Evolutionary conservation across 2,797 vertebrate species (phyloP), one percentile per base, ranked within the genome.

Genomic region (Aeoliscus strigatus): DNA sequence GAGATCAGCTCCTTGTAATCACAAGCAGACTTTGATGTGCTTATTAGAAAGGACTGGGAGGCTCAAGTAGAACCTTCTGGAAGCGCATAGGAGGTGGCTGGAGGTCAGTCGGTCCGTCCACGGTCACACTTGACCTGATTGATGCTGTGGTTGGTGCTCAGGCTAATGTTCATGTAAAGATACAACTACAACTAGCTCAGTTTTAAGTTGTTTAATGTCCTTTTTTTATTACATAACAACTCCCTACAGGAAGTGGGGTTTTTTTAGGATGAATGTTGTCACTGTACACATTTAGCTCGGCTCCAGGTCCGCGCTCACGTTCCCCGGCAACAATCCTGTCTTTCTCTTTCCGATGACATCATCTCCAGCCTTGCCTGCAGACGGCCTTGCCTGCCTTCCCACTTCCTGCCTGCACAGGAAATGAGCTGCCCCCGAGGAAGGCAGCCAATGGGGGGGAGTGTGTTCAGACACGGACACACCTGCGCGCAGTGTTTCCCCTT

Each of bases 341-440:
- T 77, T 82, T 81, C 66, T 80, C n/a, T 60, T 71, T 62, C 66
- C 66, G 39, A 50, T 82, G 77, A 81, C 78, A 75, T 82, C 78
- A 81, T 41, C 65, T 12, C 27, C 62, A 8, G 36, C 38, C 32
- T 40, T 1, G 0, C 45, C 25, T 38, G 3, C 16, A n/a, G n/a
- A n/a, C n/a, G 9, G 55, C 63, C 53, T 39, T 53, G 48, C 65
- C 60, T 64, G 70, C 49, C 62, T 51, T 59, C 68, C 67, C 72
- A 69, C 75, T 84, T 86, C 81, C 82, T 77, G 70, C 26, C 49
- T 38, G 1, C 30, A 62, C 66, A 73, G 81, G 81, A 86, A 86
- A 70, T 58, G 40, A 71, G 48, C 51, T 14, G 33, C 51, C 49
- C 52, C 15, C 3, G 23, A 39, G 69, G 58, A 60, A 50, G 34